phyloP scores from a whole-genome alignment of 2,888 invertebrate genomes.

The Sphaeridia pumilis region DNA sequence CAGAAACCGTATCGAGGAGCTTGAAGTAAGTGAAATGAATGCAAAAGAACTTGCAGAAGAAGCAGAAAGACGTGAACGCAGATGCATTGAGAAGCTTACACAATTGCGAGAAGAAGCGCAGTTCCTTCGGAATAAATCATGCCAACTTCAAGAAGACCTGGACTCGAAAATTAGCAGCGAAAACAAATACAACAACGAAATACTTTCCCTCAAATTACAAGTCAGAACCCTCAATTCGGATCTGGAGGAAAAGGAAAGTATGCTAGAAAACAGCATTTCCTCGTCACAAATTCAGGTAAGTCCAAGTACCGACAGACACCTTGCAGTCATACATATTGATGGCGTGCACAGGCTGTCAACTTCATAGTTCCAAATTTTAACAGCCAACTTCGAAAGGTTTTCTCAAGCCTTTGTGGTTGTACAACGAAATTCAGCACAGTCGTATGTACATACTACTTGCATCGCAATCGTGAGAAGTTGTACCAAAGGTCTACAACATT shows the following conservation, averaged over 20 bases:
- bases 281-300: slow-evolving; percentile 11
- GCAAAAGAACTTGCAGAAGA: slow-evolving; percentile 20
- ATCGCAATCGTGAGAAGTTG: too few relatives aligned
- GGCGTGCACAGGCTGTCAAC: too few relatives aligned
- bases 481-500: too few relatives aligned
- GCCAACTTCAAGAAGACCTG: slow-evolving; percentile 34
- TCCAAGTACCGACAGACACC: too few relatives aligned
- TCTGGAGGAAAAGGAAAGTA: slow-evolving; percentile 33
- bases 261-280: slow-evolving; percentile 22
- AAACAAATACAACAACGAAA: slow-evolving; percentile 31
- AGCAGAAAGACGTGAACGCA: slow-evolving; percentile 26
- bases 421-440: too few relatives aligned
- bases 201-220: slow-evolving; percentile 26
- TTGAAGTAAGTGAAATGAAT: slow-evolving; percentile 49
- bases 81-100: slow-evolving; percentile 26
- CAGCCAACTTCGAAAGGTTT: too few relatives aligned
- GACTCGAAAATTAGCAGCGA: slow-evolving; percentile 22
- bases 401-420: too few relatives aligned
- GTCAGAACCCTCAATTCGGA: slow-evolving; percentile 26
- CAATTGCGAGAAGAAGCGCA: slow-evolving; percentile 34
- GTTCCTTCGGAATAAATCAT: slow-evolving; percentile 31
- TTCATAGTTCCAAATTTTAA: too few relatives aligned
- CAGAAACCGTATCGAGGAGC: slow-evolving; percentile 50
- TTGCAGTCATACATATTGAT: too few relatives aligned
- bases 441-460: too few relatives aligned